Base-by-base conservation (phyloP, 2,113 vertebrate genomes). In the Ivindomyrus marchei region DNA sequence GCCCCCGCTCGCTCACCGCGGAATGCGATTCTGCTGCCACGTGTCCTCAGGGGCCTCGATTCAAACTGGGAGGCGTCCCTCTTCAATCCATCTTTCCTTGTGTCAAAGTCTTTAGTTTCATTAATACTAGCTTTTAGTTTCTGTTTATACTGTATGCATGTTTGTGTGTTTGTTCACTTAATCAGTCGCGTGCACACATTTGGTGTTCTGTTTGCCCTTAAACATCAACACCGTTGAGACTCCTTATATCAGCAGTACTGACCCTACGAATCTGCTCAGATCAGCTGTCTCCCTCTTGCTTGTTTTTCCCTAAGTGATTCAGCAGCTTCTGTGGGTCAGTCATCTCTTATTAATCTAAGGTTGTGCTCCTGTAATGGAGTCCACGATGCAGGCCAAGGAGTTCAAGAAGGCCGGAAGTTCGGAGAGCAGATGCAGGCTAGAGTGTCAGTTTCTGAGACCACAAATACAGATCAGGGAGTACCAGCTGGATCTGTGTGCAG, bases 301-400 rank as follows among this genome's bases (percentile, higher is more conserved):
- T 49, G 47, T 47, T 42, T 50, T 86, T 86, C 10, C 86, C 86
- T 10, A 15, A 56, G 86, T 56, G 31, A 56, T 42, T 56, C 31
- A 31, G 86, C 47, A 53, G n/a, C 42, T 46, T 13, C 88, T 49
- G 13, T 21, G 88, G 42, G 39, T 88, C 88, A 88, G 19, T 70
- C 58, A 88, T 88, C 58, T 70, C 88, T 45, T 70, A 46, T 88
- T 88, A 74, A 74, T 77, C 36, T 80, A 36, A 80, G 31, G 74
- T 80, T 80, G 31, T 80, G 74, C 36, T 42, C 31, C 11, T 7
- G 74, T 80, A 80, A 80, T 42, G 74, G 36, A 80, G 74, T 42
- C 74, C 36, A 42, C 5, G 36, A 19, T 36, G 74, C 15, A n/a
- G 74, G 74, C 31, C 6, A 80, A 7, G 74, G 36, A 42, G 36